Evolutionary conservation across 1,140 invertebrate genomes (phyloP), one percentile per base, ranked within the genome.

Genomic region (Drosophila nebulosa): DNA sequence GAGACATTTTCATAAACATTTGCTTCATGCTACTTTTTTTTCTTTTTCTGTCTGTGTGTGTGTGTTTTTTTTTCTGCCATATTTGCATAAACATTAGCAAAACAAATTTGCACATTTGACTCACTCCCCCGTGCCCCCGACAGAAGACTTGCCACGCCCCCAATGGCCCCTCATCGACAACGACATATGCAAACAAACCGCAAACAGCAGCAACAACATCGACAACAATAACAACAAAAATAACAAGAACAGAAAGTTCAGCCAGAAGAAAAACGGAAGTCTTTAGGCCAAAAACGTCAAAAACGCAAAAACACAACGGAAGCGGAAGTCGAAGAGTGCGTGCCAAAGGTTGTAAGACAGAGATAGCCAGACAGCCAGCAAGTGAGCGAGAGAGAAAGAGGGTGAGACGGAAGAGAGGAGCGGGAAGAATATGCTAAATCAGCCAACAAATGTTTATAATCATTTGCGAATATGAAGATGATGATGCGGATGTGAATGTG

Each of bases 31-130:
- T 46, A 7, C 10, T 46, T 56, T 59, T 58, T 69, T 69, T 66
- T 39, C 12, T 46, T 46, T 46, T 16, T 46, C n/a, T 21, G 18
- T 46, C 39, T 46, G 14, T 42, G 14, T 57, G 18, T 32, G 27
- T 57, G 56, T 36, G 18, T 55, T 62, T 53, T 55, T 62, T 53
- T 26, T 62, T 56, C 81, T 56, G 71, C 75, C 27, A 75, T 86
- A 88, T 86, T 86, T 86, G 83, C 83, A 86, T 86, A 86, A 86
- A 88, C 83, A 86, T 86, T 86, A 86, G 83, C 83, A 86, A 86
- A 86, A 81, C 78, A 86, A 86, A 86, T 86, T 86, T 86, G 78
- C 83, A 86, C 83, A 81, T 88, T 88, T 88, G 71, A 74, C 74
- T 77, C 69, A 56, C 50, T 50, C 56, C 50, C 50, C 16, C 21